Conservation (phyloP, 2,113 vertebrate species). For the Lepus timidus region DNA sequence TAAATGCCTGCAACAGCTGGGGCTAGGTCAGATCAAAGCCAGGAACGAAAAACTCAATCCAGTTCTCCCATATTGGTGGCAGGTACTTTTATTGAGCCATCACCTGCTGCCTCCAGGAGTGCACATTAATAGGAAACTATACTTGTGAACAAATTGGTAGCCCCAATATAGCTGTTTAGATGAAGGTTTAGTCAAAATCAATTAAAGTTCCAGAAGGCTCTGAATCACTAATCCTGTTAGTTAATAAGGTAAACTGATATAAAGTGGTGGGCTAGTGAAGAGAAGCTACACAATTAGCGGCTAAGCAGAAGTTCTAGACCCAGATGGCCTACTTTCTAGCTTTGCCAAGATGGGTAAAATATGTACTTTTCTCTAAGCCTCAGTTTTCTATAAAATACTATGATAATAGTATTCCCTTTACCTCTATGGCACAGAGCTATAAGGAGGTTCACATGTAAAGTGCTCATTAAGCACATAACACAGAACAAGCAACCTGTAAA, state of each 20-base stretch:
- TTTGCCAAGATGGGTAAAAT: not conserved
- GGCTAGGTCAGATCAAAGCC: too few species aligned
- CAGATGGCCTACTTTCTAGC: not conserved
- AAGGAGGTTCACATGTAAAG: not conserved
- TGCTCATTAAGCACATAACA: not conserved
- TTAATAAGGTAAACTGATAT: not conserved
- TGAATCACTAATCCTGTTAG: not conserved
- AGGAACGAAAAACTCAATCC: too few species aligned
- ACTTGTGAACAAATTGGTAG: too few species aligned
- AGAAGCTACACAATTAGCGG: not conserved
- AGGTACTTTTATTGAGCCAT: too few species aligned
- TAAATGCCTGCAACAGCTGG: too few species aligned
- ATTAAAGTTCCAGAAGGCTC: not conserved
- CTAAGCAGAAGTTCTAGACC: not conserved
- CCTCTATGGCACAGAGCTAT: not conserved
- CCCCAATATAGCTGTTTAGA: not conserved
- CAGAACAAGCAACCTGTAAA: not conserved
- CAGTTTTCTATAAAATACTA: not conserved
- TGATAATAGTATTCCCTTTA: not conserved
- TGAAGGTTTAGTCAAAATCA: constrained; percentile 1
- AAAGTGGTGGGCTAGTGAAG: not conserved
- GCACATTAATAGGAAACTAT: too few species aligned
- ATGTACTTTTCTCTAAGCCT: not conserved
- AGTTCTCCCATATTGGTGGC: too few species aligned
- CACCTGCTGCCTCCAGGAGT: too few species aligned